These are phyloP conservation scores for Lacanobia wlatinum DNA, from an alignment of 2,888 invertebrate species.

Conservation along the genomic window DNA sequence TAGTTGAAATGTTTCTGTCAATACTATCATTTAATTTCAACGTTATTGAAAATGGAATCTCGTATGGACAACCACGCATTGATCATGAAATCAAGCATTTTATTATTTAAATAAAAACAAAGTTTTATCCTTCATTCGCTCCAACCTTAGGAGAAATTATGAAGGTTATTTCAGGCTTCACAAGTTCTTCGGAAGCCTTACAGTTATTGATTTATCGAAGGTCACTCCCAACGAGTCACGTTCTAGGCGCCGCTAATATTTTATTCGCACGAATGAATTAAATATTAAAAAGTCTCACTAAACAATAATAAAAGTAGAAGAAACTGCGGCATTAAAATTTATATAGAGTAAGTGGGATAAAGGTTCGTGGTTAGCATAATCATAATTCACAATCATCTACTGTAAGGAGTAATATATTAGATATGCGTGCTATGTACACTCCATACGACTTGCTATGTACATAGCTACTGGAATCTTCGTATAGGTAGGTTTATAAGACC, in stretches of 20 bases:
- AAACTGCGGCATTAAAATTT: neutral
- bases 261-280: neutral
- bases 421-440: no score
- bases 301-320: neutral
- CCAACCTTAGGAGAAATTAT: conserved; percentile 31
- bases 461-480: no score
- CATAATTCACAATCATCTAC: neutral
- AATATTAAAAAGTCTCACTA: neutral
- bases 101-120: conserved; percentile 3
- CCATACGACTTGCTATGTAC: no score
- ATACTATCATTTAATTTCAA: neutral
- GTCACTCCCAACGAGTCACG: conserved; percentile 14
- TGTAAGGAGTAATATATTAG: neutral
- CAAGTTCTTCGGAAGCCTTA: conserved; percentile 18
- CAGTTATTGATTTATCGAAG: conserved; percentile 55
- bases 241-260: neutral
- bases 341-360: neutral
- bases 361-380: neutral
- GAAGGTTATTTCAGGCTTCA: conserved; percentile 17
- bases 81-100: neutral
- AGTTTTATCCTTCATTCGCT: conserved; percentile 7
- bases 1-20: neutral
- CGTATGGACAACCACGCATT: neutral
- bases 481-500: no score
- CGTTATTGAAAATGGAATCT: neutral